Evolutionary conservation across 2,888 invertebrate species (phyloP), one percentile per base, ranked within the genome.

Genomic region (Dysmachus trigonus): DNA sequence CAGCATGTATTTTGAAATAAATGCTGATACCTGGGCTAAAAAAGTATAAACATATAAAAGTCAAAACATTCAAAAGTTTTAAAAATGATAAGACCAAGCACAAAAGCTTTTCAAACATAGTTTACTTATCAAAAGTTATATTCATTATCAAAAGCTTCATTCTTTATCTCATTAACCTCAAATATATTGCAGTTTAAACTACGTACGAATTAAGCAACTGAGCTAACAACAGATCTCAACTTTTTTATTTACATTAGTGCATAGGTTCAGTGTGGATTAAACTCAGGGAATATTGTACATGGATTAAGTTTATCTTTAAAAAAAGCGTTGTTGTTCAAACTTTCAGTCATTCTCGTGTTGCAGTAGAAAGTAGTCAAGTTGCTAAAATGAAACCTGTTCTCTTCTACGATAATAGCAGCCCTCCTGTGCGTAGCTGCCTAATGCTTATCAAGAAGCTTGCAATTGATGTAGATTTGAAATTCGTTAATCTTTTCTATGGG

Each of bases 371-470:
- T 10, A 62, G 62, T 7, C 10, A 18, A 18, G 6, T 22, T 18
- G 8, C 22, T 22, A 62, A 62, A 18, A 62, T 62, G 62, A 62
- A 62, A 18, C 90, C 90, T 18, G 89, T 90, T 81, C 88, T 93
- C 41, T 92, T 91, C 86, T 91, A 90, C 84, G 91, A 91, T 87
- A 90, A 90, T 87, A 90, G 90, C 22, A 93, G 93, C 88, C 92
- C 93, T 2, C 92, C 93, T 1, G 92, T 90, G 6, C 92, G 93
- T 87, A 92, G 92, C 85, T 92, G 92, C 82, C 89, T 93, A 73
- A 88, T 93, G 89, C 88, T 93, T 51, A 91, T 93, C 51, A 91
- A 92, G 86, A 90, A 92, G 86, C 89, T 93, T 22, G 89, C 89
- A 83, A 89, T 93, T 35, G 91, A 93, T 74, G 91, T 92, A 15